These are phyloP conservation scores for Trachymyrmex septentrionalis DNA, from an alignment of 1,140 invertebrate genomes.

Conservation along the genomic window DNA sequence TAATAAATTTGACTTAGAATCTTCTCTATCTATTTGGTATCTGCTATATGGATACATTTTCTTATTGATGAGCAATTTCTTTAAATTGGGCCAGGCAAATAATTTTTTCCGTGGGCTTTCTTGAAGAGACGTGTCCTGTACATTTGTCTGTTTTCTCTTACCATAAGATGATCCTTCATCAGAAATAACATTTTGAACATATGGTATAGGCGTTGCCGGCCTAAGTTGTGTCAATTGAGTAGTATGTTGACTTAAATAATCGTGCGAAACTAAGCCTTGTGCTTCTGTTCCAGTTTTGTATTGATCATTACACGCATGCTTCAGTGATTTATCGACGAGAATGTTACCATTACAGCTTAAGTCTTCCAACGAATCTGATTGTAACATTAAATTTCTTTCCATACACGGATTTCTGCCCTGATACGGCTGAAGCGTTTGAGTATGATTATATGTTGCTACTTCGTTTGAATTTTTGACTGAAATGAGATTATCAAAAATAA, in stretches of 20 bases:
- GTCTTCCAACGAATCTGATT: constrained; percentile 88
- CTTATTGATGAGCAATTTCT: constrained; percentile 77
- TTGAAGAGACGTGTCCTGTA: constrained; percentile 76
- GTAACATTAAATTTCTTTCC: constrained; percentile 92
- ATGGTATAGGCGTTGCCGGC: constrained; percentile 89
- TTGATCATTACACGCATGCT: constrained; percentile 86
- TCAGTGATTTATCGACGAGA: constrained; percentile 91
- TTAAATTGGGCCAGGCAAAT: constrained; percentile 77
- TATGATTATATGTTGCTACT: constrained; percentile 80
- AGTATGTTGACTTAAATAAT: constrained; percentile 82
- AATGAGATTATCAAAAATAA: constrained; percentile 41
- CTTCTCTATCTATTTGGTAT: constrained; percentile 82
- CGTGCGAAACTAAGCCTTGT: constrained; percentile 86
- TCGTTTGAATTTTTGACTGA: constrained; percentile 87
- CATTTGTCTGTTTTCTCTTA: constrained; percentile 87
- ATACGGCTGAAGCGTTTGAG: constrained; percentile 90
- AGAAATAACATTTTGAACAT: constrained; percentile 92
- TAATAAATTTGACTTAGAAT: constrained; percentile 83
- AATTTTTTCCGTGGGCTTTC: constrained; percentile 72
- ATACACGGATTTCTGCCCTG: constrained; percentile 96
- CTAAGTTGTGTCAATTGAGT: constrained; percentile 81
- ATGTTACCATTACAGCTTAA: constrained; percentile 87
- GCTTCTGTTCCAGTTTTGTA: constrained; percentile 83
- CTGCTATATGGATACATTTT: constrained; percentile 80
- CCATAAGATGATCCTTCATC: constrained; percentile 74